These are phyloP conservation scores for Acrocephalus kingi DNA, from an alignment of 2,113 vertebrate species.

Conservation along the genomic window DNA sequence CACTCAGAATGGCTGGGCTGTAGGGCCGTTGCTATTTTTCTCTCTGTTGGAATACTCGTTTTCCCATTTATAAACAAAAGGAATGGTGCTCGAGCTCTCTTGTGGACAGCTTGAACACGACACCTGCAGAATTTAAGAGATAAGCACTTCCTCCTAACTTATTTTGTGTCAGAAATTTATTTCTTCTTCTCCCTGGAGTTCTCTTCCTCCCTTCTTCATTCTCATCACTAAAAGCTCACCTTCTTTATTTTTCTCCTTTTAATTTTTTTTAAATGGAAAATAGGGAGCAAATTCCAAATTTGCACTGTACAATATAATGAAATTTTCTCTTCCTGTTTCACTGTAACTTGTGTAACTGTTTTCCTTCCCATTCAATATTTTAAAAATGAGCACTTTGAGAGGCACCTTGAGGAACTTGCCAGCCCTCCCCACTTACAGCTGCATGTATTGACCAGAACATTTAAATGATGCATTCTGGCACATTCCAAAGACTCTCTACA, in stretches of 20 bases:
- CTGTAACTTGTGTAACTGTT: neutral
- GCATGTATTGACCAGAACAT: accelerated
- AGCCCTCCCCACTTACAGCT: neutral
- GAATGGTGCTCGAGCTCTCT: neutral
- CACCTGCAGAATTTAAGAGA: neutral
- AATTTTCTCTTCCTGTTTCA: neutral
- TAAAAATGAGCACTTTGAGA: neutral
- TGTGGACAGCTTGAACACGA: neutral
- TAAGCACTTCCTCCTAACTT: neutral
- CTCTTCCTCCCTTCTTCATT: neutral
- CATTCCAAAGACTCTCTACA: neutral
- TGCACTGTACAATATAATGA: neutral
- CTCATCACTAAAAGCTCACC: neutral
- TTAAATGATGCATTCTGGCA: neutral
- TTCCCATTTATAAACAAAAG: neutral
- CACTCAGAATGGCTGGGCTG: neutral
- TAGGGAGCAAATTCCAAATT: neutral
- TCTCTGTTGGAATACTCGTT: neutral
- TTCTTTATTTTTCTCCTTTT: accelerated
- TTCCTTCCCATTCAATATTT: neutral
- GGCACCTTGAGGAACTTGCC: neutral
- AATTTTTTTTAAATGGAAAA: neutral
- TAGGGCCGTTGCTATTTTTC: neutral
- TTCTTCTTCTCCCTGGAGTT: neutral
- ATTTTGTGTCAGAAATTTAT: neutral